A percentile compares a stretch with the other conserved stretches of the same genome.
Evolutionary conservation across 1,140 invertebrate genomes (phyloP).

Genomic region (Sitobion miscanthi): DNA sequence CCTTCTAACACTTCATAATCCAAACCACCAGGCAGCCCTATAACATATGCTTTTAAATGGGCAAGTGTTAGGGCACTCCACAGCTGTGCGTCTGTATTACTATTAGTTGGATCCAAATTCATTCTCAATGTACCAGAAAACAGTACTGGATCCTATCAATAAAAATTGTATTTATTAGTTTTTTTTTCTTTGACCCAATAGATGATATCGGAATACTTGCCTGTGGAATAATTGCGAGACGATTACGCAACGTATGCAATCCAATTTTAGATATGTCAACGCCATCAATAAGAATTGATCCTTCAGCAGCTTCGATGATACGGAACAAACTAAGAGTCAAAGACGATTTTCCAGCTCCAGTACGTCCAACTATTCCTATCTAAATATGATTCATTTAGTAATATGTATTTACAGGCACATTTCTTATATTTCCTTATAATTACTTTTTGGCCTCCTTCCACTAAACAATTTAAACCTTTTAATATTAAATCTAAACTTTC

Average conservation of each 20-base stretch:
- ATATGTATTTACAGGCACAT: neutral
- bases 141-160: constrained; percentile 78
- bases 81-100: constrained; percentile 77
- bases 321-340: constrained; percentile 83
- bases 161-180: neutral
- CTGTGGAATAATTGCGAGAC: constrained; percentile 91
- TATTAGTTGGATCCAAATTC: constrained; percentile 86
- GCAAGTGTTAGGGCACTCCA: constrained; percentile 82
- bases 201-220: constrained; percentile 60
- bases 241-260: constrained; percentile 84
- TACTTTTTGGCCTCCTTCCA: constrained; percentile 78
- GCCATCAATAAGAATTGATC: constrained; percentile 89
- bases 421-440: constrained; percentile 32
- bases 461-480: constrained; percentile 72
- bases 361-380: constrained; percentile 83
- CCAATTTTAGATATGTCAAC: constrained; percentile 86
- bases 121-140: constrained; percentile 83
- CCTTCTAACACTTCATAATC: constrained; percentile 83
- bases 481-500: constrained; percentile 84
- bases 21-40: constrained; percentile 74
- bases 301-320: constrained; percentile 84
- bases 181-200: neutral
- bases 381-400: constrained; percentile 57
- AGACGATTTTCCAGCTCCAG: constrained; percentile 86
- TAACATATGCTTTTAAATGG: constrained; percentile 79